Base-by-base conservation (phyloP, 2,113 vertebrate species). In the Alligator mississippiensis region DNA sequence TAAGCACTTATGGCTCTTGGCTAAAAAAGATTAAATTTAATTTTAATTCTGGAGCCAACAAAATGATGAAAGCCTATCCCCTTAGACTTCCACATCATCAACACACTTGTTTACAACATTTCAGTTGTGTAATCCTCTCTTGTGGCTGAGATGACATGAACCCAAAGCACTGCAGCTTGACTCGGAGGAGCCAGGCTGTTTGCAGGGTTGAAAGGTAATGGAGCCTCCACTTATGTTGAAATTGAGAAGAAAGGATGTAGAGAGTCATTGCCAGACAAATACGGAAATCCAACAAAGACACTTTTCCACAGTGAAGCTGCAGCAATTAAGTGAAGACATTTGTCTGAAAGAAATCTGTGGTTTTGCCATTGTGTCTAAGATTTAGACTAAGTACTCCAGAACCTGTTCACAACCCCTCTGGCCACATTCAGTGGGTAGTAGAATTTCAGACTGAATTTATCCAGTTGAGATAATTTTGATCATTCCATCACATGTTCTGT, bases 371-470 rank as follows among this genome's bases (percentile, higher is more conserved):
- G 92, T 87, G 70, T 68, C 59, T 7, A 16, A 0, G 0, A 90
- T 75, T 7, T 60, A 2, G 47, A 47, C 47, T 47, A 47, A 47
- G 47, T 47, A 47, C 47, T 47, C 47, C 47, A 47, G 47, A 47
- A 47, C 47, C 47, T 47, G 47, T 47, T 47, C 3, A 0, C 72
- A 90, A 79, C 25, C 66, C 12, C 8, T 2, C 1, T 24, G n/a
- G n/a, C 17, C 72, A 85, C 72, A 9, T 22, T 1, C 38, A 54
- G 66, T 18, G 87, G 64, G 75, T 72, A 80, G 64, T 55, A 93
- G 89, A 89, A 34, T 80, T 63, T 16, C 82, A 90, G 81, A 68
- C 55, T 90, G 24, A 21, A 38, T 70, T 90, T 86, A 54, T 85
- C 85, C 84, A 66, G 38, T 9, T 47, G 47, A 87, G 79, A 17